Evolutionary conservation across 2,888 invertebrate genomes (phyloP).

Genomic region (Polydesmus complanatus): DNA sequence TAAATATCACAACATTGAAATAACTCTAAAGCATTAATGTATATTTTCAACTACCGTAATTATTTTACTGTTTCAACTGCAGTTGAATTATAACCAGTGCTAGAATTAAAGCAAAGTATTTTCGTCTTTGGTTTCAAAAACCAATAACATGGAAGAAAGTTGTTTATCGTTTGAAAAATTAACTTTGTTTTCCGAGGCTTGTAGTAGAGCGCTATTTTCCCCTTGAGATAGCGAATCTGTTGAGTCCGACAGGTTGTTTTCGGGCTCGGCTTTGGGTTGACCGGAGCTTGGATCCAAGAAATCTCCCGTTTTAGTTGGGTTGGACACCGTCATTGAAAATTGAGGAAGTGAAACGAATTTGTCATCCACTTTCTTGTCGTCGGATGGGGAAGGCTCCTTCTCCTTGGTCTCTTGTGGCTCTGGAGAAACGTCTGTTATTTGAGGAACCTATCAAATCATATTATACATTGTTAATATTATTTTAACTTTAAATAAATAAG

Average conservation of each 20-base stretch:
- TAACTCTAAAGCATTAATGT: too few species aligned
- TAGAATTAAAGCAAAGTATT: slow-evolving; percentile 66
- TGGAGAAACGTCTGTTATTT: neutral
- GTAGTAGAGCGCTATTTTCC: slow-evolving; percentile 40
- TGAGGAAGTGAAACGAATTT: neutral
- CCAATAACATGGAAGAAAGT: slow-evolving; percentile 20
- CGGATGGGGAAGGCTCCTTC: neutral
- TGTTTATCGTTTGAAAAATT: slow-evolving; percentile 36
- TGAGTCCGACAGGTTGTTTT: slow-evolving; percentile 26
- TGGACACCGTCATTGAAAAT: slow-evolving; percentile 18
- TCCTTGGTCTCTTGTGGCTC: neutral
- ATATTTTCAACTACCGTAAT: too few species aligned
- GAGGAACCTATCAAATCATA: too few species aligned
- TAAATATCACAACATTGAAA: too few species aligned
- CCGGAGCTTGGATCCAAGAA: slow-evolving; percentile 29
- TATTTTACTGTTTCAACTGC: too few species aligned
- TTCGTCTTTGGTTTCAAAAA: slow-evolving; percentile 59
- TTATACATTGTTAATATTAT: too few species aligned
- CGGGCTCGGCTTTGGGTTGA: slow-evolving; percentile 26
- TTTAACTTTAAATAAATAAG: too few species aligned
- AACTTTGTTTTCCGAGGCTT: slow-evolving; percentile 19
- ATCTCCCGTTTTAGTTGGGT: slow-evolving; percentile 27
- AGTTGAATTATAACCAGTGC: too few species aligned
- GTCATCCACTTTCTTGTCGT: neutral
- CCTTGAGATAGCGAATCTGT: slow-evolving; percentile 34